These are phyloP conservation scores for Eupsilia transversa DNA, from an alignment of 2,888 invertebrate species.

Conservation along the genomic window DNA sequence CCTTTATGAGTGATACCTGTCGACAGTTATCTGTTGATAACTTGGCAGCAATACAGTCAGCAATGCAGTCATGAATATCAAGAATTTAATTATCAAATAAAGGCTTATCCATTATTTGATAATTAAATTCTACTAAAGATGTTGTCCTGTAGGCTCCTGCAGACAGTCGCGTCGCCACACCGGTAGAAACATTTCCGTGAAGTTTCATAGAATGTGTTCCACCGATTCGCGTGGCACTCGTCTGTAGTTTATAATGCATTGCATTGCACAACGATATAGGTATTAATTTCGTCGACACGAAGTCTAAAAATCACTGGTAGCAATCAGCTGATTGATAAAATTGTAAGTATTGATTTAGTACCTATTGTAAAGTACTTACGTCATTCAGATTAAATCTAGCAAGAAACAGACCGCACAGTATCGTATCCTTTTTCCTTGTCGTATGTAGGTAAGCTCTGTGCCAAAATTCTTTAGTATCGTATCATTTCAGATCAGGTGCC, in stretches of 20 bases:
- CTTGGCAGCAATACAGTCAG: not conserved
- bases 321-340: slow-evolving; percentile 40
- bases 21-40: slow-evolving; percentile 15
- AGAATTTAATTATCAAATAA: too few species aligned
- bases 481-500: too few species aligned
- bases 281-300: slow-evolving; percentile 10
- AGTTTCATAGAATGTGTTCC: too few species aligned
- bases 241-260: slow-evolving; percentile 1
- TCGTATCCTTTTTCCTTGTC: not conserved
- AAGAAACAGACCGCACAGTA: not conserved
- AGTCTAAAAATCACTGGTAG: slow-evolving; percentile 8
- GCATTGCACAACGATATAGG: slow-evolving; percentile 12
- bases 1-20: slow-evolving; percentile 26
- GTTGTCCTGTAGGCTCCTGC: too few species aligned
- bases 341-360: not conserved
- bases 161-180: too few species aligned
- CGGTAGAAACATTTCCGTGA: too few species aligned
- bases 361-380: slow-evolving; percentile 15
- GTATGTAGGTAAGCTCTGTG: not conserved
- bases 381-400: slow-evolving; percentile 40
- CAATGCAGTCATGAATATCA: not conserved
- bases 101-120: not conserved
- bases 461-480: not conserved
- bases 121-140: too few species aligned
- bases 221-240: too few species aligned